Evolutionary conservation across 1,140 invertebrate species (phyloP).

Genomic region (Drosophila teissieri): DNA sequence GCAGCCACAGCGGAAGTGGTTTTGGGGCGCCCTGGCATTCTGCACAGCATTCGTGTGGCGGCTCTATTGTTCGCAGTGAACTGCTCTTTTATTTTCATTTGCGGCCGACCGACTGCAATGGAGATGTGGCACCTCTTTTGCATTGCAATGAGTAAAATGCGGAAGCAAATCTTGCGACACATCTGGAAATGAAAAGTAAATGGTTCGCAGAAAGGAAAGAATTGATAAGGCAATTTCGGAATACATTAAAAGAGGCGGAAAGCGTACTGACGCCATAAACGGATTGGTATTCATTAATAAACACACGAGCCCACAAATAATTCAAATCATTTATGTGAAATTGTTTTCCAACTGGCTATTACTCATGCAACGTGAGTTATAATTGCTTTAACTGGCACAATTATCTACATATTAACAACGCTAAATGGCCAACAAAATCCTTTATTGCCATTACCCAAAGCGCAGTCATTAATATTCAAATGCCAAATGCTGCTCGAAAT

Average conservation of each 20-base stretch:
- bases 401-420: constrained; percentile 16
- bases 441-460: constrained; percentile 8
- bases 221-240: constrained; percentile 28
- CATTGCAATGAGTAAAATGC: constrained; percentile 65
- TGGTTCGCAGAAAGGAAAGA: constrained; percentile 34
- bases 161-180: constrained; percentile 48
- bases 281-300: constrained; percentile 27
- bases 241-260: constrained; percentile 28
- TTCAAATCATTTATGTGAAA: constrained; percentile 19
- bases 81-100: constrained; percentile 21
- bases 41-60: constrained; percentile 52
- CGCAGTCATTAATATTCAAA: constrained; percentile 30
- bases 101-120: constrained; percentile 38
- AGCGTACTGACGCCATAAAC: constrained; percentile 30
- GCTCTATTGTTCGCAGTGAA: constrained; percentile 60
- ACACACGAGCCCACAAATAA: constrained; percentile 29
- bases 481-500: constrained; percentile 38
- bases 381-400: constrained; percentile 15
- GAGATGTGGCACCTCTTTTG: constrained; percentile 68
- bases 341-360: constrained; percentile 17
- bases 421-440: constrained; percentile 8
- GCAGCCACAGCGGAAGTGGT: constrained; percentile 53
- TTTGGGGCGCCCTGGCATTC: constrained; percentile 49
- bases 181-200: constrained; percentile 16
- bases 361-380: constrained; percentile 32